Conservation (phyloP, 2,888 invertebrate species). For the Drosophila bunnanda region DNA sequence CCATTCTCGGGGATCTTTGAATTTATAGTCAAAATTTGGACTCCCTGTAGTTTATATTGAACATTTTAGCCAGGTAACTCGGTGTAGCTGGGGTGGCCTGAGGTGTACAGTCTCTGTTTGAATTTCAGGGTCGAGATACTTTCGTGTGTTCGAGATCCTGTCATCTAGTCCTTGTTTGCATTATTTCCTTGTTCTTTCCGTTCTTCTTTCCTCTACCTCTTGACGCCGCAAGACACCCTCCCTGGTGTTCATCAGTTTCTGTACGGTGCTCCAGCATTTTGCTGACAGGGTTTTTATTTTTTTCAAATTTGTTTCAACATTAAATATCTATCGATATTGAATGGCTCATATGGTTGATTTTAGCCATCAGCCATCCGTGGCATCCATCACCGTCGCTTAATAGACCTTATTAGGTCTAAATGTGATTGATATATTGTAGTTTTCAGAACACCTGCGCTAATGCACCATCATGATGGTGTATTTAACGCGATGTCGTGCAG, state of each 20-base stretch:
- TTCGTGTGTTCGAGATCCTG: constrained; percentile 4
- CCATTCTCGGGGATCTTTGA: background rate
- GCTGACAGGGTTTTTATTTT: background rate
- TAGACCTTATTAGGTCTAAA: constrained; percentile 19
- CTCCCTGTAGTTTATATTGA: constrained; percentile 3
- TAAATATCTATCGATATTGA: background rate
- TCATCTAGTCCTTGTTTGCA: background rate
- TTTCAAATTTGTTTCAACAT: background rate
- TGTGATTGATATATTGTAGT: constrained; percentile 24
- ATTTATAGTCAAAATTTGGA: background rate
- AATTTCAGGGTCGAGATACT: constrained; percentile 7
- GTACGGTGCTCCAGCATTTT: constrained; percentile 11
- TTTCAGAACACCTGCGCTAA: constrained; percentile 1
- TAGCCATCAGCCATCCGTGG: background rate
- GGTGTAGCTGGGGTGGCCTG: constrained; percentile 14
- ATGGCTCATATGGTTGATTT: background rate
- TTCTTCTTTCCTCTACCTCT: background rate
- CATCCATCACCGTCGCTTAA: constrained; percentile 4
- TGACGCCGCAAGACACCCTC: constrained; percentile 7
- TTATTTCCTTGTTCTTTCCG: background rate
- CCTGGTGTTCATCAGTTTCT: background rate
- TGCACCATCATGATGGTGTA: constrained; percentile 1
- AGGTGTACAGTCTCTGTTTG: background rate
- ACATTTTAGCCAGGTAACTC: background rate
- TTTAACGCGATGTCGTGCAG: constrained; percentile 23